phyloP scores from a whole-genome alignment of 2,888 invertebrate genomes.

The Agrochola lota region DNA sequence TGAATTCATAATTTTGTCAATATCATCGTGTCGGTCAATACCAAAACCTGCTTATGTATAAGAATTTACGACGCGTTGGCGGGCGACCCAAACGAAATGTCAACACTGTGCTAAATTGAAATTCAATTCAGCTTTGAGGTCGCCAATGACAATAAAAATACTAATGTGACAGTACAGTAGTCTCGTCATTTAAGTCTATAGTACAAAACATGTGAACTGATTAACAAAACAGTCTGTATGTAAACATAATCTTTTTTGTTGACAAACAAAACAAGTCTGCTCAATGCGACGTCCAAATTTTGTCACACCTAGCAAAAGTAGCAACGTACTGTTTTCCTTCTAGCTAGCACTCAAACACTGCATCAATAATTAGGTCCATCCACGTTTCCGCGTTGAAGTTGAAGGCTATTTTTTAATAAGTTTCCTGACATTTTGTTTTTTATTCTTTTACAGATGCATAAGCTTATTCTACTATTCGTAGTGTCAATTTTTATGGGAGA shows the following conservation, averaged over 20 bases:
- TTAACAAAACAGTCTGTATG: constrained; percentile 21
- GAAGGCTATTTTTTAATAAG: constrained; percentile 44
- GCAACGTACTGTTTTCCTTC: neutral
- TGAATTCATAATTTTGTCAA: constrained; percentile 14
- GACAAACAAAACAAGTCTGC: constrained; percentile 30
- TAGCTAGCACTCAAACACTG: constrained; percentile 8
- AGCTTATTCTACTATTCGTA: constrained; percentile 70
- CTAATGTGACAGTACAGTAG: constrained; percentile 17
- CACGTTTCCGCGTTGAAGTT: constrained; percentile 48
- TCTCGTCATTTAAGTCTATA: constrained; percentile 16
- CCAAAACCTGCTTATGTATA: constrained; percentile 53
- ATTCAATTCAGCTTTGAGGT: constrained; percentile 58
- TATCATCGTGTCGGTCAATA: constrained; percentile 5
- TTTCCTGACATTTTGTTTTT: constrained; percentile 50
- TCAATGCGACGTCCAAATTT: neutral
- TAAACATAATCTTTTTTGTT: constrained; percentile 41
- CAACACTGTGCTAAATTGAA: constrained; percentile 48
- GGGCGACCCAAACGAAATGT: constrained; percentile 52
- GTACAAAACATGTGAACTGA: constrained; percentile 23
- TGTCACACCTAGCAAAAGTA: neutral
- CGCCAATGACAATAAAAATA: constrained; percentile 46
- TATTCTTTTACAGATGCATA: constrained; percentile 80
- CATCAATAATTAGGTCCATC: constrained; percentile 34
- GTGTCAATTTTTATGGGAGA: constrained; percentile 72
- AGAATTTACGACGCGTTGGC: constrained; percentile 34